Evolutionary conservation across 2,888 invertebrate species (phyloP).

Genomic region (Chrysolina americana): DNA sequence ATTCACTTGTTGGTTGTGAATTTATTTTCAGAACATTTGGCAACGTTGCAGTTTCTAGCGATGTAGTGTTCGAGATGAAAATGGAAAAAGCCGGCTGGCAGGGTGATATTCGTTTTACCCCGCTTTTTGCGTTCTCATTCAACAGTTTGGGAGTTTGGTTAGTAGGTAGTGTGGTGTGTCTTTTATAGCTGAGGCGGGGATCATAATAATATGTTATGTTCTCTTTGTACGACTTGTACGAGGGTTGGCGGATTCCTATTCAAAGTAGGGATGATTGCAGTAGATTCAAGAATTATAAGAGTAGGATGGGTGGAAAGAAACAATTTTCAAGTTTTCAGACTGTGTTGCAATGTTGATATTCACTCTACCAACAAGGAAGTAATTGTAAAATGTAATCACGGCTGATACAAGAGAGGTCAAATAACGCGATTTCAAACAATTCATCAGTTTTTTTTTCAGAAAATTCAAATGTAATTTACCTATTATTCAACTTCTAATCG

Average conservation of each 20-base stretch:
- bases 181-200: neutral
- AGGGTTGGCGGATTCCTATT: neutral
- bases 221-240: neutral
- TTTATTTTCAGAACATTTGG: constrained; percentile 12
- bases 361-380: too few species aligned
- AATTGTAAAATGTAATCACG: too few species aligned
- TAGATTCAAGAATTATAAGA: too few species aligned
- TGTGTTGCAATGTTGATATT: too few species aligned
- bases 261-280: neutral
- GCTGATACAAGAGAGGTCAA: too few species aligned
- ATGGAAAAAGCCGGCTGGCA: constrained; percentile 45
- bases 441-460: too few species aligned
- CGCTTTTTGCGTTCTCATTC: constrained; percentile 24
- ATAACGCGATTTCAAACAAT: too few species aligned
- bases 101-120: constrained; percentile 24
- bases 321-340: too few species aligned
- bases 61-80: constrained; percentile 42
- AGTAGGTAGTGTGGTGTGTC: neutral
- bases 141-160: constrained; percentile 26
- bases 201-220: neutral
- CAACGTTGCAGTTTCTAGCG: constrained; percentile 30
- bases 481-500: too few species aligned
- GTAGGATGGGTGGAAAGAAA: too few species aligned
- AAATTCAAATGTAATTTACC: too few species aligned
- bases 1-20: neutral